Evolutionary conservation across 2,797 vertebrate species (phyloP).

Genomic region (Gambelia wislizenii): DNA sequence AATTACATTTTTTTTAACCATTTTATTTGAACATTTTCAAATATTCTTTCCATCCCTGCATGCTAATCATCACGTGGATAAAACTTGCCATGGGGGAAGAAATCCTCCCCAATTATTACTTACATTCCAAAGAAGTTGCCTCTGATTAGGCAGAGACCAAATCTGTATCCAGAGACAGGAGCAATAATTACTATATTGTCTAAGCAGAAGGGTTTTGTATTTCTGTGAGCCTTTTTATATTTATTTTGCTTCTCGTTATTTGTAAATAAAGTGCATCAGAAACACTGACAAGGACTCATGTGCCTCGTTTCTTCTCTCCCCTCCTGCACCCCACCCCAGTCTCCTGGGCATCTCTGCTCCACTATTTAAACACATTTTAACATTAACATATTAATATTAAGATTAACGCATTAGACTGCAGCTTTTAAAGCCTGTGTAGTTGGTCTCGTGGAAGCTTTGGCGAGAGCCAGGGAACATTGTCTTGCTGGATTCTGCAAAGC

Average conservation of each 20-base stretch:
- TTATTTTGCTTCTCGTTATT: slow-evolving; percentile 80
- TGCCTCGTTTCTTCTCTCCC: background rate
- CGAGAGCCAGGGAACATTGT: background rate
- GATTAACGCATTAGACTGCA: background rate
- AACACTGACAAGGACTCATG: background rate
- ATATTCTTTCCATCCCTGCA: too few relatives aligned
- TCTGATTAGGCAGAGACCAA: background rate
- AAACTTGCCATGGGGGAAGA: background rate
- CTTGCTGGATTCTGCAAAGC: background rate
- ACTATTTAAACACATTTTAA: too few relatives aligned
- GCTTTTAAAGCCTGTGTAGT: background rate
- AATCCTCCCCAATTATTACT: background rate
- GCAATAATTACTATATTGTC: background rate
- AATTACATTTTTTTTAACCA: too few relatives aligned
- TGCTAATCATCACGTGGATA: background rate
- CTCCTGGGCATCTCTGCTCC: background rate
- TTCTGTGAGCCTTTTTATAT: slow-evolving; percentile 68
- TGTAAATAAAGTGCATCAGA: slow-evolving; percentile 75
- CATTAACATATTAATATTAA: too few relatives aligned
- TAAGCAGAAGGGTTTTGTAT: background rate
- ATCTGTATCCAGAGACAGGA: background rate
- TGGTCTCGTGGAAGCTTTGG: background rate
- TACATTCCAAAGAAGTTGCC: slow-evolving; percentile 24
- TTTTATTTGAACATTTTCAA: too few relatives aligned
- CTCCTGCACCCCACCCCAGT: too few relatives aligned